Evolutionary conservation across 2,113 vertebrate species (phyloP).

Genomic region (Colistium nudipinnis): DNA sequence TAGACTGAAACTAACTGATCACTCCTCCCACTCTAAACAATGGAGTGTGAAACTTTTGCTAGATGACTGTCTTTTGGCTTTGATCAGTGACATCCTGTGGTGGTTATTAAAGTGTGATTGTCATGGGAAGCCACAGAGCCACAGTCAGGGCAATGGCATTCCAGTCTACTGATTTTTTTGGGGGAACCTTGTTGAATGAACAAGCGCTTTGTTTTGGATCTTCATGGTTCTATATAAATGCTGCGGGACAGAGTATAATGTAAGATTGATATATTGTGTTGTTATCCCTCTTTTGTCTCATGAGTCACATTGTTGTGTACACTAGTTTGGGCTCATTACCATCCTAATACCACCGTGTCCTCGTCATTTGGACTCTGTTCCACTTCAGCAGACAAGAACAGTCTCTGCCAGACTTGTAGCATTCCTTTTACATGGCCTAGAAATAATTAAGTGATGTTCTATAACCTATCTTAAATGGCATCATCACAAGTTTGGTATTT

Average conservation of each 20-base stretch:
- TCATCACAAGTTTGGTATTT: slow-evolving; percentile 45
- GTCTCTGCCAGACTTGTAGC: slow-evolving; percentile 42
- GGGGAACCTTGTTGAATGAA: slow-evolving; percentile 40
- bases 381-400: slow-evolving; percentile 73
- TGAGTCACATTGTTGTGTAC: slow-evolving; percentile 54
- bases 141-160: slow-evolving; percentile 39
- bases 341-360: slow-evolving; percentile 70
- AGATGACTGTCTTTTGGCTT: slow-evolving; percentile 1
- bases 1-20: slow-evolving; percentile 64
- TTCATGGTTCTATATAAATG: slow-evolving; percentile 17
- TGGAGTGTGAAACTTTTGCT: slow-evolving; percentile 43
- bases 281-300: slow-evolving; percentile 54
- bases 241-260: slow-evolving; percentile 19
- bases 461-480: slow-evolving; percentile 40
- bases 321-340: slow-evolving; percentile 74
- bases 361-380: slow-evolving; percentile 64
- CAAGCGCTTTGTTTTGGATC: slow-evolving; percentile 52
- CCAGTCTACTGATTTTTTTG: slow-evolving; percentile 57
- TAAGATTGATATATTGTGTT: slow-evolving; percentile 34
- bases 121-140: slow-evolving; percentile 24
- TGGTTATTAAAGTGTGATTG: slow-evolving; percentile 28
- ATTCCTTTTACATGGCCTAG: slow-evolving; percentile 48
- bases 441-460: slow-evolving; percentile 32
- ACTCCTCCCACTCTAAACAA: slow-evolving; percentile 52
- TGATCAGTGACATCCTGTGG: background rate